phyloP scores from a whole-genome alignment of 2,797 vertebrate genomes.

The Sylvilagus floridanus region DNA sequence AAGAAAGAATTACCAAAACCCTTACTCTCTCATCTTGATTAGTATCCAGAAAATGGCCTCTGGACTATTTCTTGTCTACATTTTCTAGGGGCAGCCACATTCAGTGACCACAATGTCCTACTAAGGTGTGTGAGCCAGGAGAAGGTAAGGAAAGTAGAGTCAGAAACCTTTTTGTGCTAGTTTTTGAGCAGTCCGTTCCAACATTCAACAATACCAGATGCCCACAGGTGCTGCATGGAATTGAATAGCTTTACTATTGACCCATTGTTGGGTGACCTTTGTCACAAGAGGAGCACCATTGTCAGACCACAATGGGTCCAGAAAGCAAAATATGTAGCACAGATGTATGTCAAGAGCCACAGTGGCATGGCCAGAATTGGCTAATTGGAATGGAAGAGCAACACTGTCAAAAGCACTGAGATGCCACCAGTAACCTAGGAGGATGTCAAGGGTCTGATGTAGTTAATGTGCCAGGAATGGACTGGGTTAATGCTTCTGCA shows the following conservation, averaged over 20 bases:
- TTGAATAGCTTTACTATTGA: neutral
- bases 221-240: neutral
- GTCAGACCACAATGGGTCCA: neutral
- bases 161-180: neutral
- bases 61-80: no score
- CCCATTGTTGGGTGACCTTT: neutral
- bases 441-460: neutral
- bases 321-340: neutral
- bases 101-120: no score
- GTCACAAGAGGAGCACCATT: neutral
- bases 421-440: neutral
- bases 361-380: neutral
- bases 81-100: no score
- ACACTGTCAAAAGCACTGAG: neutral
- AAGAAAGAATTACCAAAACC: neutral
- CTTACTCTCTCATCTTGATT: neutral
- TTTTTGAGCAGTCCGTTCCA: neutral
- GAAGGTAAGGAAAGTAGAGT: neutral
- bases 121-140: neutral
- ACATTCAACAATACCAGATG: neutral
- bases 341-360: neutral
- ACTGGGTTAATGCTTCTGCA: neutral
- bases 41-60: no score
- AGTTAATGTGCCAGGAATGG: no score
- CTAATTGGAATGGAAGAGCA: neutral